phyloP scores from a whole-genome alignment of 2,888 invertebrate genomes.

The Cosmia pyralina region DNA sequence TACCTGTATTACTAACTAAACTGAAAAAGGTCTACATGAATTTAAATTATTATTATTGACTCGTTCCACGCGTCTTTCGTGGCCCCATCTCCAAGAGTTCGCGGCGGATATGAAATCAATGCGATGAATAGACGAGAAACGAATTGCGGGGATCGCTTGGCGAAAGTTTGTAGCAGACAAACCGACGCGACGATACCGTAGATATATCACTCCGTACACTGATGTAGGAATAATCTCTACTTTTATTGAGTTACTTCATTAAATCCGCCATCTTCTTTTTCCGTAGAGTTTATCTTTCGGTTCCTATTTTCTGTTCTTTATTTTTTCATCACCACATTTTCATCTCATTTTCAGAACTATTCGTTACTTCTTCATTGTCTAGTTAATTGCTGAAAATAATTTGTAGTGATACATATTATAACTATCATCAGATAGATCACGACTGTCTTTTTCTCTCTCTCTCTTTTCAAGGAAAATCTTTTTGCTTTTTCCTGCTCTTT shows the following conservation, averaged over 20 bases:
- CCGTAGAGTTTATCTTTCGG: neutral
- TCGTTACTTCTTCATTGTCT: too few species aligned
- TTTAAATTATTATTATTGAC: neutral
- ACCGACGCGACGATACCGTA: conserved; percentile 63
- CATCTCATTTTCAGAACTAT: neutral
- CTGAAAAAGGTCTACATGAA: neutral
- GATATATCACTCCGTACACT: conserved; percentile 61
- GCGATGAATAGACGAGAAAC: conserved; percentile 87
- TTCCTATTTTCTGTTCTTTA: neutral
- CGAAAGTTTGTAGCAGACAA: conserved; percentile 82
- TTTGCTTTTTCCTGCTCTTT: too few species aligned
- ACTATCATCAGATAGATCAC: too few species aligned
- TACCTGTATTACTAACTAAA: neutral
- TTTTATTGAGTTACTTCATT: conserved; percentile 9
- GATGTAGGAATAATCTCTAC: conserved; percentile 53
- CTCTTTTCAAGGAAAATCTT: too few species aligned
- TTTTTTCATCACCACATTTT: too few species aligned
- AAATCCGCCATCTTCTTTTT: neutral
- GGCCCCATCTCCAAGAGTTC: conserved; percentile 75
- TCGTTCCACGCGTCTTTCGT: conserved; percentile 53
- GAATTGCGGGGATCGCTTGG: conserved; percentile 82
- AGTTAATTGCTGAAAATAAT: too few species aligned
- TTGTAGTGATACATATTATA: too few species aligned
- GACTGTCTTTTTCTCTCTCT: too few species aligned
- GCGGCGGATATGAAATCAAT: conserved; percentile 84